phyloP scores from a whole-genome alignment of 2,888 invertebrate species.

The Rhamnusium bicolor region DNA sequence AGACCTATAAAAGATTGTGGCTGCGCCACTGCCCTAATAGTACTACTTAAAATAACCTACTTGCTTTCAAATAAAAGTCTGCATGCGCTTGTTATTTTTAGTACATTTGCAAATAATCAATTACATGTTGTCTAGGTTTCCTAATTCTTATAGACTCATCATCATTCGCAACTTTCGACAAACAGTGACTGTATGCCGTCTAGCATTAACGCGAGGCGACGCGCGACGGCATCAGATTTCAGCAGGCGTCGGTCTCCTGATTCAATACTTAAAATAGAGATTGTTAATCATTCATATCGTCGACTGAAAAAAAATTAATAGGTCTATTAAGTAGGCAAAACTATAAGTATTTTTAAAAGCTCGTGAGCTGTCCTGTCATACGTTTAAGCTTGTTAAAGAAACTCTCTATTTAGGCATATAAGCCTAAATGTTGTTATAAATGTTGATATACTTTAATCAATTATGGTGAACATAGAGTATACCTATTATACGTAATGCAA shows the following conservation, averaged over 20 bases:
- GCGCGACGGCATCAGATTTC: slow-evolving; percentile 17
- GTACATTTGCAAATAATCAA: slow-evolving; percentile 9
- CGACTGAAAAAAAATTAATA: neutral
- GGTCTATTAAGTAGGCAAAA: neutral
- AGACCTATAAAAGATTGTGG: no score
- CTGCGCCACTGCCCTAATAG: no score
- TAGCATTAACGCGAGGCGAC: neutral
- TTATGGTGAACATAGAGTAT: no score
- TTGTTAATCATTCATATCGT: neutral
- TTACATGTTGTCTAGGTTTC: neutral
- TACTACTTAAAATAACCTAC: no score
- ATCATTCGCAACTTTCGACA: neutral
- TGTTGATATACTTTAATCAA: no score
- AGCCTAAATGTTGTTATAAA: no score
- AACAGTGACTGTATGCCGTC: slow-evolving; percentile 11
- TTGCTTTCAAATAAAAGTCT: neutral
- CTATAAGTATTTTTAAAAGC: neutral
- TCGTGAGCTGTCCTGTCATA: no score
- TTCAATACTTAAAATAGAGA: slow-evolving; percentile 11
- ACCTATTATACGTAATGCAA: no score
- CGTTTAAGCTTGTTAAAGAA: no score
- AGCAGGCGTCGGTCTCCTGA: slow-evolving; percentile 20
- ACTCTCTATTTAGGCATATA: no score
- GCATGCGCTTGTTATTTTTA: neutral
- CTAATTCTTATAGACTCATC: slow-evolving; percentile 8